Base-by-base conservation (phyloP, 2,113 vertebrate genomes). In the Malurus melanocephalus region DNA sequence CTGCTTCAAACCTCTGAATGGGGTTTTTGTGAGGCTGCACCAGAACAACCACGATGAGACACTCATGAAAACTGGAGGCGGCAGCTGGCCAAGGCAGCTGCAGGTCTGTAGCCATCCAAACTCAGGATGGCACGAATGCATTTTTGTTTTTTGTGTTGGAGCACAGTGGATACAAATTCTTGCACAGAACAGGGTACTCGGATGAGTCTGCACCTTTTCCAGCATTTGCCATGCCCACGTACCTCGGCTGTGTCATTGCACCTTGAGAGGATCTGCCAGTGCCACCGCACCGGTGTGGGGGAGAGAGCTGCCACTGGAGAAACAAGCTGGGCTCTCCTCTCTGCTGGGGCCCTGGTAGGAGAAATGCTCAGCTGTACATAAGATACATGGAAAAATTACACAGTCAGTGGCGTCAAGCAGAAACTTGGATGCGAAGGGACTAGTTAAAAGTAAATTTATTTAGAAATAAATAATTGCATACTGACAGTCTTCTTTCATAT, bases 41-140 rank as follows among this genome's bases (percentile, higher is more conserved):
- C 43, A 26, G 69, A 83, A 7, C 30, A 32, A 4, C 22, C 8
- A 3, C 38, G 7, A 48, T 0, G 2, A 60, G n/a, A 11, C 16
- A 23, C 22, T 27, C 12, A 2, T 28, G 43, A 24, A 80, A 61
- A 77, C 1, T 10, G 57, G n/a, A 60, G 68, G 60, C 49, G 52
- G 26, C 53, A 59, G 9, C 46, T 16, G 53, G 19, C 53, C 61
- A 51, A 40, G 56, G 22, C 40, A 80, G 38, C n/a, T 86, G 52
- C 38, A 51, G 55, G 4, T 51, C 40, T 74, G 43, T 17, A 83
- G n/a, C 27, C 6, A 1, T 40, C 40, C 30, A 16, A 35, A 30
- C 22, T 22, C 35, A 7, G 62, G 53, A 52, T 5, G 18, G 12
- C 15, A 56, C 0, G 0, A 68, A 49, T 2, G 2, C 2, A 0